Conservation (phyloP, 2,797 vertebrate species). For the Sternotherus odoratus region DNA sequence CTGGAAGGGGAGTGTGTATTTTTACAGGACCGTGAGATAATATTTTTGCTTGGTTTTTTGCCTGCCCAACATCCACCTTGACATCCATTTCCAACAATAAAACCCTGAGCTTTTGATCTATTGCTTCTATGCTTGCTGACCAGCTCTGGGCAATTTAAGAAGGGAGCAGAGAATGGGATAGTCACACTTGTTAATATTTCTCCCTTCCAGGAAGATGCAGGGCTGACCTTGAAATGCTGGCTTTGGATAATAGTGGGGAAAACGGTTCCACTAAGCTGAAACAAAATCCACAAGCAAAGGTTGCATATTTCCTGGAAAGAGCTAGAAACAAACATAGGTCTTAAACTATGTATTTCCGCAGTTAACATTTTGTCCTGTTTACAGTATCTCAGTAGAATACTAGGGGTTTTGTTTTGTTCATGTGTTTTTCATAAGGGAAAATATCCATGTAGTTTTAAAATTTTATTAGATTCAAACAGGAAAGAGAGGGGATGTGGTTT, state of each 20-base stretch:
- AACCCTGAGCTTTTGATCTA: constrained; percentile 48
- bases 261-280: constrained; percentile 66
- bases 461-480: constrained; percentile 70
- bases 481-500: constrained; percentile 35
- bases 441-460: constrained; percentile 68
- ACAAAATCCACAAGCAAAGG: constrained; percentile 71
- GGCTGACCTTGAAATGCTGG: constrained; percentile 60
- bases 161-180: constrained; percentile 71
- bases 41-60: constrained; percentile 44
- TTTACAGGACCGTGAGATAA: constrained; percentile 38
- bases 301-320: constrained; percentile 60
- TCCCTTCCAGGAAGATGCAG: constrained; percentile 52
- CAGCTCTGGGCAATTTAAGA: constrained; percentile 72
- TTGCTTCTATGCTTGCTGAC: constrained; percentile 61
- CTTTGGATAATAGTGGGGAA: constrained; percentile 69
- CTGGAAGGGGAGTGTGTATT: constrained; percentile 19
- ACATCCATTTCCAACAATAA: constrained; percentile 62
- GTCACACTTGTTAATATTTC: constrained; percentile 78
- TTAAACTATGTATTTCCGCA: constrained; percentile 70
- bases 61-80: constrained; percentile 36
- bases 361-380: constrained; percentile 67
- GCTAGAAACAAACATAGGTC: constrained; percentile 73
- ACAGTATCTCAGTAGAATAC: constrained; percentile 66
- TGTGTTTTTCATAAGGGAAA: constrained; percentile 73
- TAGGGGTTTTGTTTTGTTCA: constrained; percentile 66